A percentile compares a stretch with the other conserved stretches of the same genome.
These are phyloP conservation scores for Aplochiton taeniatus DNA, from an alignment of 2,797 vertebrate genomes.

Conservation along the genomic window DNA sequence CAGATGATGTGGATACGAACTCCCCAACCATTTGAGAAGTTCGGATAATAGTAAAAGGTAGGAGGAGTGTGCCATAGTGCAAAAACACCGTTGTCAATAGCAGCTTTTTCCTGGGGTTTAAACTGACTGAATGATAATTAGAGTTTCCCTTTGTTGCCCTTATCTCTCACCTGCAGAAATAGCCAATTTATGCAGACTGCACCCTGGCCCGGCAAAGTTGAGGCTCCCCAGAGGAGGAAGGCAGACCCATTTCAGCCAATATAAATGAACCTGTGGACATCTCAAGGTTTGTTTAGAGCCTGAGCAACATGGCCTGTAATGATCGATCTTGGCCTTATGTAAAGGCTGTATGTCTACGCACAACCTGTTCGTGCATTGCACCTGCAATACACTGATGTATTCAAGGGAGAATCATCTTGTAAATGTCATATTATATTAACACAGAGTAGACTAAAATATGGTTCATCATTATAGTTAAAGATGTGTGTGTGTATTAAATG, in stretches of 20 bases:
- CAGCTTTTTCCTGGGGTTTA: constrained; percentile 67
- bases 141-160: constrained; percentile 73
- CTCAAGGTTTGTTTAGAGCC: constrained; percentile 77
- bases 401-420: constrained; percentile 69
- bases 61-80: constrained; percentile 60
- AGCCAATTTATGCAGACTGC: constrained; percentile 73
- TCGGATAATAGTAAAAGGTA: constrained; percentile 67
- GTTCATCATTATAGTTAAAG: constrained; percentile 60
- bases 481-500: constrained; percentile 60
- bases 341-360: constrained; percentile 54
- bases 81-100: constrained; percentile 67
- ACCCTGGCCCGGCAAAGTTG: constrained; percentile 72
- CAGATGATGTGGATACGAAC: constrained; percentile 61
- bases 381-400: constrained; percentile 48
- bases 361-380: constrained; percentile 34
- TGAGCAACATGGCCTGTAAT: constrained; percentile 62
- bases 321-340: constrained; percentile 47
- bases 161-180: constrained; percentile 80
- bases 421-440: constrained; percentile 73
- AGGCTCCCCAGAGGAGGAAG: constrained; percentile 70
- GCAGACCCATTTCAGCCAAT: constrained; percentile 72
- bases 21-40: constrained; percentile 47
- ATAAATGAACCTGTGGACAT: constrained; percentile 68
- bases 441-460: constrained; percentile 72
- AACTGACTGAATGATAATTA: constrained; percentile 78